These are phyloP conservation scores for Halocaridina rubra DNA, from an alignment of 2,888 invertebrate species.

Conservation along the genomic window DNA sequence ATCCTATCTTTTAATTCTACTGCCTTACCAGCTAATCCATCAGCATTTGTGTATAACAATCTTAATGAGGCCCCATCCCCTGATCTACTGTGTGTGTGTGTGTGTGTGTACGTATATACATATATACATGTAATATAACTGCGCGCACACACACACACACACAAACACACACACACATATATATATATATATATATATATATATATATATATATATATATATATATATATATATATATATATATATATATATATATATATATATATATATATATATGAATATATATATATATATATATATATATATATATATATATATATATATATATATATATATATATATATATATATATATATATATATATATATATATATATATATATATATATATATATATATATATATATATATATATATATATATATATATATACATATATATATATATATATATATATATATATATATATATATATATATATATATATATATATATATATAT, in stretches of 20 bases:
- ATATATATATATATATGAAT: not conserved
- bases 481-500: not conserved
- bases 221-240: not conserved
- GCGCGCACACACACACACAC: conserved; percentile 13
- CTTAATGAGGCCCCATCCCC: too few species aligned
- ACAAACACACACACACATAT: too few species aligned
- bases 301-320: not conserved
- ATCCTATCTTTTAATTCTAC: not conserved
- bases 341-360: not conserved
- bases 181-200: not conserved
- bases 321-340: not conserved
- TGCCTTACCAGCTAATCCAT: too few species aligned
- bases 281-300: conserved; percentile 6
- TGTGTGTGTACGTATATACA: not conserved
- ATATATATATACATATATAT: not conserved
- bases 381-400: not conserved
- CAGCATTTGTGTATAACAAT: too few species aligned
- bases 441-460: not conserved
- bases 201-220: not conserved
- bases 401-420: not conserved
- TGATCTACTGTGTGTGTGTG: too few species aligned
- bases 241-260: not conserved
- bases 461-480: not conserved
- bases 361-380: not conserved
- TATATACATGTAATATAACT: not conserved